Conservation (phyloP, 2,888 invertebrate species). For the Coleophora flavipennella region DNA sequence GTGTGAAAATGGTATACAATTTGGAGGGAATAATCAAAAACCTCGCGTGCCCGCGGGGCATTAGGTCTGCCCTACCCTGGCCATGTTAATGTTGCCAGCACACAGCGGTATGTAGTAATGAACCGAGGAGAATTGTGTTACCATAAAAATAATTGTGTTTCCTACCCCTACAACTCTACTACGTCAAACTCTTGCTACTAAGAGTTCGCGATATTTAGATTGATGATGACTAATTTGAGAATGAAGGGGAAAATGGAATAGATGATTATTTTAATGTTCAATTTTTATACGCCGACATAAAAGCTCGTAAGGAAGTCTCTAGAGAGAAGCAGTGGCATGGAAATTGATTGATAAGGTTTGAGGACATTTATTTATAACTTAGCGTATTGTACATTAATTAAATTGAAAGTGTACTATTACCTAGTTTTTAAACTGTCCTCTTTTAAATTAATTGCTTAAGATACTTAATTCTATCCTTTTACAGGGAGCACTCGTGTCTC, state of each 20-base stretch:
- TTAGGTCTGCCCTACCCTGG: conserved; percentile 62
- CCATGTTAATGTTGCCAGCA: conserved; percentile 68
- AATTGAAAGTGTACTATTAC: too few species aligned
- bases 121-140: conserved; percentile 71
- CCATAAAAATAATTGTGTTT: conserved; percentile 71
- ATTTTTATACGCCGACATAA: too few species aligned
- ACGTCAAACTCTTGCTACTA: conserved; percentile 20
- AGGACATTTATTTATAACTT: too few species aligned
- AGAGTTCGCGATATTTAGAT: not conserved
- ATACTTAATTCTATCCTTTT: too few species aligned
- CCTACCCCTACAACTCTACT: conserved; percentile 40
- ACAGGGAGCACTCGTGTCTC: conserved; percentile 1
- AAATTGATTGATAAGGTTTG: too few species aligned
- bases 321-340: too few species aligned
- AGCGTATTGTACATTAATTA: too few species aligned
- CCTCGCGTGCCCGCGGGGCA: conserved; percentile 67
- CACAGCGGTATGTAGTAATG: conserved; percentile 65
- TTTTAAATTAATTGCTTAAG: too few species aligned
- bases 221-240: not conserved
- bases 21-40: conserved; percentile 70
- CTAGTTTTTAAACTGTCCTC: too few species aligned
- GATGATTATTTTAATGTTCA: too few species aligned
- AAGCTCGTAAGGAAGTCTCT: too few species aligned
- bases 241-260: not conserved
- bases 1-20: conserved; percentile 72